Conservation (phyloP, 2,113 vertebrate species). For the Oreochromis tanganicae region DNA sequence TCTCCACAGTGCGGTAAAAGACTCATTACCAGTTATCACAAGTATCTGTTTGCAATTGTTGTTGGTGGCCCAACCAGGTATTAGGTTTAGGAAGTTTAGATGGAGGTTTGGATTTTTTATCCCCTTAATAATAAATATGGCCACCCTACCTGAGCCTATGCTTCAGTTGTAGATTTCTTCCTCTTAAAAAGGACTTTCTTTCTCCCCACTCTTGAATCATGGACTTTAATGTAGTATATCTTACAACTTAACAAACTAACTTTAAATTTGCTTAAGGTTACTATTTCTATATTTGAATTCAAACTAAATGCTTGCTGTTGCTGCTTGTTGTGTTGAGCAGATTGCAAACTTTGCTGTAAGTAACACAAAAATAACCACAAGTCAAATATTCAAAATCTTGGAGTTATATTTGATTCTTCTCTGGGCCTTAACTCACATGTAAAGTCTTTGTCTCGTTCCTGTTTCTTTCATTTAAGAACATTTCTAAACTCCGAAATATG, state of each 20-base stretch:
- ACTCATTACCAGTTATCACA: not conserved
- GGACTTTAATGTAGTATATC: not conserved
- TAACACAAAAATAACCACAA: not conserved
- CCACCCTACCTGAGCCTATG: not conserved
- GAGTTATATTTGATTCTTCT: not conserved
- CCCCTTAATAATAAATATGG: not conserved
- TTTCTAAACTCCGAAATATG: not conserved
- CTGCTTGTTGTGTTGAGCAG: not conserved
- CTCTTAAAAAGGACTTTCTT: accelerated
- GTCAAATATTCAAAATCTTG: not conserved
- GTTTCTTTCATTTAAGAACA: not conserved
- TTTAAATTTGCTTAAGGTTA: not conserved
- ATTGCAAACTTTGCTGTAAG: not conserved
- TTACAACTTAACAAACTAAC: not conserved
- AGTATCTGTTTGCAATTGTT: not conserved
- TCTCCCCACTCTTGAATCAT: not conserved
- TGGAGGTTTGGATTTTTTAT: not conserved
- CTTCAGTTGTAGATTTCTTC: not conserved
- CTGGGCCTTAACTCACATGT: not conserved
- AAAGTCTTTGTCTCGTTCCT: not conserved
- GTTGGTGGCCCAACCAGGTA: not conserved
- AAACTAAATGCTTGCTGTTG: not conserved
- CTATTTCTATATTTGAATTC: not conserved
- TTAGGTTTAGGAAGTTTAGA: not conserved
- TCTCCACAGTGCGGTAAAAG: not conserved